phyloP scores from a whole-genome alignment of 2,113 vertebrate genomes.

The Hydropotes inermis region DNA sequence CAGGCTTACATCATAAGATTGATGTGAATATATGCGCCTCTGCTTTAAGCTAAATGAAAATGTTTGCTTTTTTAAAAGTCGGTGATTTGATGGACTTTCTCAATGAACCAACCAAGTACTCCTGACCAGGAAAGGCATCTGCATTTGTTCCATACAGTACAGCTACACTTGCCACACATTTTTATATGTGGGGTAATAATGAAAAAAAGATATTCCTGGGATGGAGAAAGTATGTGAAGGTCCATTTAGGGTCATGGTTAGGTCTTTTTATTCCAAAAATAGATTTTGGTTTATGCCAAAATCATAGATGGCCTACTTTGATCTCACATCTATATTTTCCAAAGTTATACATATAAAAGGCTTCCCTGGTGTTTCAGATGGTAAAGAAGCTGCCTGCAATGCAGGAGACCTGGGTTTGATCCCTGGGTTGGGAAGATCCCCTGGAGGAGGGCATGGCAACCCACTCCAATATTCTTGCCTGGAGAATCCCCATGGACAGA shows the following conservation, averaged over 20 bases:
- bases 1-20: neutral
- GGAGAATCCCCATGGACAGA: neutral
- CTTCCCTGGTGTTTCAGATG: neutral
- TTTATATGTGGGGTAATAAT: neutral
- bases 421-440: neutral
- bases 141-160: neutral
- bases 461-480: neutral
- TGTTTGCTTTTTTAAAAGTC: neutral
- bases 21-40: neutral
- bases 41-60: neutral
- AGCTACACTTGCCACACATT: neutral
- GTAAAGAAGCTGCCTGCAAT: neutral
- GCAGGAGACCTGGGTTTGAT: neutral
- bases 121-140: neutral
- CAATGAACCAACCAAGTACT: neutral
- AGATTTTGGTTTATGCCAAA: neutral
- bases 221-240: neutral
- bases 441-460: neutral
- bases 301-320: neutral
- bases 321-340: neutral
- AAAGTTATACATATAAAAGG: neutral
- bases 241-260: neutral
- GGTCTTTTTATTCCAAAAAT: neutral
- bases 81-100: neutral
- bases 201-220: neutral